Conservation (phyloP, 2,888 invertebrate genomes). For the Timema cristinae region DNA sequence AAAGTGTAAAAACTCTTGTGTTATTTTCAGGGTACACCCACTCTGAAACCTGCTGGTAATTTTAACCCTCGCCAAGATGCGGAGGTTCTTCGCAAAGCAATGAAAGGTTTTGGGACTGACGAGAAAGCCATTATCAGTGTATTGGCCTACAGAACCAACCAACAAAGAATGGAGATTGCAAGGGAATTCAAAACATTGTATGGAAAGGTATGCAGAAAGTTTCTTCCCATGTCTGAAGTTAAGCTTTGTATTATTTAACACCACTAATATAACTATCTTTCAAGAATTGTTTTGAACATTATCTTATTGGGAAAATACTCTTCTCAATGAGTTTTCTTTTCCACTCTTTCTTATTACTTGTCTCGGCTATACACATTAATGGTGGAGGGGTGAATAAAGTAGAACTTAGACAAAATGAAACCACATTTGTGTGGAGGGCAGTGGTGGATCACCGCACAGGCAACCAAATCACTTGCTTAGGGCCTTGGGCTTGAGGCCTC, state of each 20-base stretch:
- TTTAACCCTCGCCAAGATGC: conserved; percentile 80
- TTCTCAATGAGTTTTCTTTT: no score
- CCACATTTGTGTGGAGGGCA: no score
- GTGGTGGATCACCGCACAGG: no score
- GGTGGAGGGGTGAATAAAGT: no score
- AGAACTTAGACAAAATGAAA: no score
- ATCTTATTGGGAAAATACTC: no score
- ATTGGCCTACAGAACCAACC: conserved; percentile 74
- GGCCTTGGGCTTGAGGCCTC: no score
- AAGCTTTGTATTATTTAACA: conserved; percentile 10
- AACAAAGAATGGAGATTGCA: conserved; percentile 79
- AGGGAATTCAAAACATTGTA: conserved; percentile 79
- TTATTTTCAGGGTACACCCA: conserved; percentile 61
- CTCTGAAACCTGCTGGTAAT: conserved; percentile 68
- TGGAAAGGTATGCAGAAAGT: conserved; percentile 64
- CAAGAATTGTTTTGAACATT: no score
- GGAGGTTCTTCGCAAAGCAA: conserved; percentile 75
- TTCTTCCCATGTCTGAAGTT: background rate
- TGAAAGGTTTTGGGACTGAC: conserved; percentile 91
- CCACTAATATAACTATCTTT: background rate
- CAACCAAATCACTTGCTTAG: no score
- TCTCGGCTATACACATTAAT: no score
- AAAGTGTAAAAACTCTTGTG: no score
- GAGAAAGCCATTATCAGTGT: conserved; percentile 85
- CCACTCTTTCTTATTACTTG: no score